Percentiles rank a stretch among this genome's conserved stretches.
These are phyloP conservation scores for Chiloscyllium punctatum DNA, from an alignment of 2,797 vertebrate species.

Conservation along the genomic window DNA sequence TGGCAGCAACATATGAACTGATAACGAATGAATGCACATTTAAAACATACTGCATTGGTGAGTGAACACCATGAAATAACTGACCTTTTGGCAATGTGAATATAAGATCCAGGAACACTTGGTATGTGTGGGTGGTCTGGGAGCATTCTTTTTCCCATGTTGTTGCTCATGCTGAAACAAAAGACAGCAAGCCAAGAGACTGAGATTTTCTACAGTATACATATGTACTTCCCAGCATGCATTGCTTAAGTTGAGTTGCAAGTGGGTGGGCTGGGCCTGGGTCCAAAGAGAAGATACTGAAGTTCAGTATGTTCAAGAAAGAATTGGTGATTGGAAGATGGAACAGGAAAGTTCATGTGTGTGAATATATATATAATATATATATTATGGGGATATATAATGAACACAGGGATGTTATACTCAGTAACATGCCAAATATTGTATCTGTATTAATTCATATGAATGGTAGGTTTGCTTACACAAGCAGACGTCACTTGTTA, in stretches of 20 bases:
- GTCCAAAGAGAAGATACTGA: not conserved
- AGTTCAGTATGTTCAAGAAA: not conserved
- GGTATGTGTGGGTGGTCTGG: not conserved
- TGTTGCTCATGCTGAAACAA: not conserved
- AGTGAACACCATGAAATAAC: not conserved
- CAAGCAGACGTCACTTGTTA: not conserved
- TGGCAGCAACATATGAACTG: not conserved
- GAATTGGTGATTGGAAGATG: not conserved
- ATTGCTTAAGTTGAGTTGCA: not conserved
- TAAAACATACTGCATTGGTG: not conserved
- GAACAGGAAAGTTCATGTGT: not conserved
- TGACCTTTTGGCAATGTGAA: not conserved
- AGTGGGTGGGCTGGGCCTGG: not conserved
- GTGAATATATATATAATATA: no score
- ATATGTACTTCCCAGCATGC: not conserved
- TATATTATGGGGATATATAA: no score
- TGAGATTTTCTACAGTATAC: not conserved
- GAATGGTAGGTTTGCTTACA: not conserved
- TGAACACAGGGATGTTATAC: not conserved
- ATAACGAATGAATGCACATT: not conserved
- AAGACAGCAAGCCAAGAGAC: not conserved
- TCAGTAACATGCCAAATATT: not conserved
- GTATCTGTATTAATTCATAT: not conserved
- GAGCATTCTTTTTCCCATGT: not conserved
- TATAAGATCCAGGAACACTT: not conserved